phyloP scores from a whole-genome alignment of 1,140 invertebrate genomes.

The Pseudomyrmex sp. region DNA sequence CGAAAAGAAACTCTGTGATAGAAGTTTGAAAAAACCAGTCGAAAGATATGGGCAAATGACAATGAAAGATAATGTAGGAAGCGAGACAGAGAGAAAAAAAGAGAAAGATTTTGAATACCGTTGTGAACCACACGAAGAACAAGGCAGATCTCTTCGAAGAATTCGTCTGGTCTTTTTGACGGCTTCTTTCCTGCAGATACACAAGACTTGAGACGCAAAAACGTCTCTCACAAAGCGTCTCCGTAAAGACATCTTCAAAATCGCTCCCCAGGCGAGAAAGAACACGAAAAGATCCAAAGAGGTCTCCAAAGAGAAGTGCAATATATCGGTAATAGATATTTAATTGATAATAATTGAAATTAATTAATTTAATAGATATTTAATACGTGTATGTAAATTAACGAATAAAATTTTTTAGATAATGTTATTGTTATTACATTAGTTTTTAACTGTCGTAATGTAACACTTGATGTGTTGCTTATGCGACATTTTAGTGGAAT shows the following conservation, averaged over 20 bases:
- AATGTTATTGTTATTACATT: too few species aligned
- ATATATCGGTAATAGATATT: not conserved
- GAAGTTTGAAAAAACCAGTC: not conserved
- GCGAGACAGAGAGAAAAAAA: slow-evolving; percentile 55
- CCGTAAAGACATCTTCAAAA: slow-evolving; percentile 34
- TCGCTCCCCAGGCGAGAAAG: not conserved
- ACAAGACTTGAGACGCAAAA: slow-evolving; percentile 41
- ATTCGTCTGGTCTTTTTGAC: slow-evolving; percentile 53
- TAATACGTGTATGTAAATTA: too few species aligned
- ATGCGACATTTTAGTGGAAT: too few species aligned
- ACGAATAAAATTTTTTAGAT: too few species aligned
- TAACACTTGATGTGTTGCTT: too few species aligned
- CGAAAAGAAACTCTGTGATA: not conserved
- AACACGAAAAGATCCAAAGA: not conserved
- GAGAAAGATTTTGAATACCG: slow-evolving; percentile 69
- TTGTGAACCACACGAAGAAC: slow-evolving; percentile 69
- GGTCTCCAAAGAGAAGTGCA: not conserved
- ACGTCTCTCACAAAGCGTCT: slow-evolving; percentile 26
- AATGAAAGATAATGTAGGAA: slow-evolving; percentile 18
- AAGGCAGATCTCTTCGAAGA: slow-evolving; percentile 46
- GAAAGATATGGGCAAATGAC: slow-evolving; percentile 1
- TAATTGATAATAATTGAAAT: not conserved
- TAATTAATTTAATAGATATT: too few species aligned
- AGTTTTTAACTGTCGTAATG: too few species aligned
- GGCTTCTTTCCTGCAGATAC: slow-evolving; percentile 43